Evolutionary conservation across 37 sponge, comb jelly and placozoan species (phyloP), one percentile per base, ranked within the genome.

Genomic region (Bolinopsis microptera): DNA sequence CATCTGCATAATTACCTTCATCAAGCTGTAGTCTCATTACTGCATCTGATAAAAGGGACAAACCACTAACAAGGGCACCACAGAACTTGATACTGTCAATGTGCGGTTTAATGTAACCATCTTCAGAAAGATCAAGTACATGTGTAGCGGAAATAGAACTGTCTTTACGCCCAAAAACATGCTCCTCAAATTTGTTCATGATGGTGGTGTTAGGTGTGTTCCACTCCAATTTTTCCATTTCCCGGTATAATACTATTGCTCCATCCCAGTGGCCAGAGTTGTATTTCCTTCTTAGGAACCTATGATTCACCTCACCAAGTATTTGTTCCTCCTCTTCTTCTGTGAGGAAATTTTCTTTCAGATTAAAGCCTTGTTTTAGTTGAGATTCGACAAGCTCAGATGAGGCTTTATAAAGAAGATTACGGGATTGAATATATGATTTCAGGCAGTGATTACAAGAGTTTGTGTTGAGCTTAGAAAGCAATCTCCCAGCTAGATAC

Each of bases 61-160:
- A 9, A n/a, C 90, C 90, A 40, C 90, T 86, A 0, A 86, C 90
- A 41, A 40, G 3, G 5, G 32, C 27, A 41, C 90, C 90, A 86
- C 90, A 86, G 30, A 86, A 86, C 26, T 86, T 28, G 0, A 86
- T 40, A 41, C 90, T 86, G 28, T 86, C 90, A 41, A 86, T 86
- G 61, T 86, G 90, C 1, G 90, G 90, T 27, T 86, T 86, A 24
- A 86, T 86, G 39, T 86, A 27, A 0, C 90, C 90, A 39, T 86
- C 90, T 40, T 39, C 31, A 86, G 9, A 30, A 5, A 86, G 90
- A 86, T 86, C 90, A 36, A 86, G 31, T 23, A 86, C 90, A 41
- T 86, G 90, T 86, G 90, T 86, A n/a, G 90, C 61, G 0, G 41
- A 39, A 3, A 41, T 40, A 25, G 26, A 86, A 5, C 8, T 3